Evolutionary conservation across 2,888 invertebrate species (phyloP).

Genomic region (Drosophila phalerata): DNA sequence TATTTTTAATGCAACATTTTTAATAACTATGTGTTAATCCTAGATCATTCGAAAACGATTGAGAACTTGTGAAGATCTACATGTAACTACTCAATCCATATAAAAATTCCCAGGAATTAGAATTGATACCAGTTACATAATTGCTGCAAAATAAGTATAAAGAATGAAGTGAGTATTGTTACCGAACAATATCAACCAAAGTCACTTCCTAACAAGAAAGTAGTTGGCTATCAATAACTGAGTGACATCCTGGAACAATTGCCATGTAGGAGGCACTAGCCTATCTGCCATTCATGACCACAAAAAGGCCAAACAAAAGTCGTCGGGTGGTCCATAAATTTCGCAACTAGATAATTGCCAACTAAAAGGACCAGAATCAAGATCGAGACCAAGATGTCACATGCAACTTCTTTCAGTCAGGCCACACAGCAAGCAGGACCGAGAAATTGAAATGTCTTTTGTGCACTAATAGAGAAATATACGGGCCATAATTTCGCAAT

Average conservation of each 20-base stretch:
- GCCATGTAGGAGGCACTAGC: constrained; percentile 66
- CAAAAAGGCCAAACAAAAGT: constrained; percentile 77
- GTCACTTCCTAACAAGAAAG: constrained; percentile 72
- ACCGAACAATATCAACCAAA: constrained; percentile 48
- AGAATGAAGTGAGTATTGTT: constrained; percentile 50
- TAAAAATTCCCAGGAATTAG: constrained; percentile 37
- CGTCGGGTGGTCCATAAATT: constrained; percentile 74
- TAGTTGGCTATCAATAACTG: constrained; percentile 73
- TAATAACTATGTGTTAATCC: background rate
- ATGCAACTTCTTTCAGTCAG: constrained; percentile 37
- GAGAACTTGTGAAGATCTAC: background rate
- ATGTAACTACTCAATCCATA: constrained; percentile 14
- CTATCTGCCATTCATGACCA: constrained; percentile 76
- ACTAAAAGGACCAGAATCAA: constrained; percentile 27
- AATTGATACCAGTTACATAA: constrained; percentile 30
- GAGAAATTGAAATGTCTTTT: constrained; percentile 74
- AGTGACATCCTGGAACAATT: constrained; percentile 67
- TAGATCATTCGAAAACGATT: background rate
- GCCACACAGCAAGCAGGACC: constrained; percentile 65
- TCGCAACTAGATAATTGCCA: constrained; percentile 74
- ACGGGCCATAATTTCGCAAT: constrained; percentile 72
- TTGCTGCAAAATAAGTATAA: constrained; percentile 34
- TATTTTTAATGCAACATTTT: no score
- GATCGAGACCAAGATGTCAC: constrained; percentile 12
- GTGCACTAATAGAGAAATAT: constrained; percentile 78